Base-by-base conservation (phyloP, 1,140 invertebrate species). In the Ceratina calcarata region DNA sequence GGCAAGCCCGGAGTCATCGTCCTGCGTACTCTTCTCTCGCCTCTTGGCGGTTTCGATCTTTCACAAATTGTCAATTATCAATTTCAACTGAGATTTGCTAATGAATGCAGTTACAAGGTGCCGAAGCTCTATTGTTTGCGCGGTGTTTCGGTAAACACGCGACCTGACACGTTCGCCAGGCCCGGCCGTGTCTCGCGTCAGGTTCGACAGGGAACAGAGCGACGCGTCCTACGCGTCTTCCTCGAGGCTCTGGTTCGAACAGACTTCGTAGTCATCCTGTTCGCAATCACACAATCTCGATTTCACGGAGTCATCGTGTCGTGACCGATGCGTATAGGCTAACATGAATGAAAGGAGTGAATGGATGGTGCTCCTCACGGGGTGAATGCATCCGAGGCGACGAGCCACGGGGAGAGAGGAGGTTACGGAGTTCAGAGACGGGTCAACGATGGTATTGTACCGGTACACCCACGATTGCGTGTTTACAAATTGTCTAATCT, bases 401-500 rank as follows among this genome's bases (percentile, higher is more conserved):
- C 69, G 74, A 69, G 80, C 78, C 62, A 20, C 32, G 24, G 18
- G 27, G 37, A n/a, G 62, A 75, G 27, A 76, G 27, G 65, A 70
- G 66, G 62, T 51, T 60, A 20, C 27, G 78, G 78, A 81, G 84
- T 87, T 86, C 81, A 85, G 60, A 85, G 81, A 58, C 70, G 55
- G 87, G 84, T 89, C 87, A 80, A 78, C 81, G 64, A 75, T 57
- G 84, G 77, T 84, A 86, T 86, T 87, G 87, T 88, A 82, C 81
- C 69, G 73, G 78, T 86, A 82, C 86, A 80, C 83, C 83, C 82
- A 88, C 87, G 78, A 83, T 68, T 58, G 53, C 80, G 58, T 90
- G 87, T 89, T 90, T 90, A 90, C 89, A 88, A 89, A 85, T 88
- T 89, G 87, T 89, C 88, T 87, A 89, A 89, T 87, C 84, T 82